A percentile compares a stretch with the other conserved stretches of the same genome.
phyloP scores from a whole-genome alignment of 2,888 invertebrate species.

The Cantharis lateralis region DNA sequence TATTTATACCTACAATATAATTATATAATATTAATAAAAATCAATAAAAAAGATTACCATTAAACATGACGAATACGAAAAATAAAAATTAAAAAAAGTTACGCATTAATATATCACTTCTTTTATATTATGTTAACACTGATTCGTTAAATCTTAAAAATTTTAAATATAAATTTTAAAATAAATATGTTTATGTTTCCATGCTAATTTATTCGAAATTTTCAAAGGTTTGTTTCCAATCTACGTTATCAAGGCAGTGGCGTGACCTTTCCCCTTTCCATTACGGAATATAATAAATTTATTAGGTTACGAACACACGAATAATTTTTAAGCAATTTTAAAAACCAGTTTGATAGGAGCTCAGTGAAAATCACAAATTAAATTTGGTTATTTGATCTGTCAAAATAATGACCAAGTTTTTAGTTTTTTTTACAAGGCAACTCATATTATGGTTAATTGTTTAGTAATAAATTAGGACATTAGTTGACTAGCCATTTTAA shows the following conservation, averaged over 20 bases:
- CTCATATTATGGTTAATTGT: too few species aligned
- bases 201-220: not conserved
- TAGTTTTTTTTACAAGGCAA: too few species aligned
- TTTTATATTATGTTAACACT: not conserved
- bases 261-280: not conserved
- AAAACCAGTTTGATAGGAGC: too few species aligned
- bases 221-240: not conserved
- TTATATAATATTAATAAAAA: not conserved
- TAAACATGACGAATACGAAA: not conserved
- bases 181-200: not conserved
- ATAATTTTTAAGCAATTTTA: not conserved
- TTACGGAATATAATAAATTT: not conserved
- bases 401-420: too few species aligned
- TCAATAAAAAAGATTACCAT: not conserved
- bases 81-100: not conserved
- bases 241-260: not conserved
- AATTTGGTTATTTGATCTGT: too few species aligned
- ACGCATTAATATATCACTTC: not conserved
- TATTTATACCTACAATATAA: too few species aligned
- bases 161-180: not conserved
- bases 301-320: not conserved
- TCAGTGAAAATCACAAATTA: too few species aligned
- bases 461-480: too few species aligned
- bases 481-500: too few species aligned
- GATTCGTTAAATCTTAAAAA: not conserved